Evolutionary conservation across 2,113 vertebrate genomes (phyloP).

Genomic region (Ciconia stormi): DNA sequence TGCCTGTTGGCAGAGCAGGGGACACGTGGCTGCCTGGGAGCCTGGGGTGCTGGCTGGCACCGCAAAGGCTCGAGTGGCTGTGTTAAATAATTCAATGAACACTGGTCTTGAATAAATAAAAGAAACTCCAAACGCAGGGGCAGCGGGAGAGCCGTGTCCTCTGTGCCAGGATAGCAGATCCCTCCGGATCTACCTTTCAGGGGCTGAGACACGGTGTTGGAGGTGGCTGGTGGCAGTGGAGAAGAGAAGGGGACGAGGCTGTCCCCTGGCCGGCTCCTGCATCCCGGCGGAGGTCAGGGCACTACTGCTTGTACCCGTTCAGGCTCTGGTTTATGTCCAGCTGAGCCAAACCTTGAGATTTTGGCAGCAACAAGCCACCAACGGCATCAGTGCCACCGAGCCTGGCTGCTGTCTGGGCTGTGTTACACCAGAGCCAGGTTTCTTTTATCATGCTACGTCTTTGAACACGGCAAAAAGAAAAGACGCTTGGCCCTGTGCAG

Average conservation of each 20-base stretch:
- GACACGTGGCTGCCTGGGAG: not conserved
- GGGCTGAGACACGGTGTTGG: fast-evolving
- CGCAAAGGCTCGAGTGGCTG: not conserved
- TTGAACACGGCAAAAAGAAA: fast-evolving
- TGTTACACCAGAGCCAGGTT: fast-evolving
- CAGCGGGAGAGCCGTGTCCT: fast-evolving
- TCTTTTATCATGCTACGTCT: fast-evolving
- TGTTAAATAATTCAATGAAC: not conserved
- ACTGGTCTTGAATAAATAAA: slow-evolving; percentile 12
- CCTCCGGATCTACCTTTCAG: fast-evolving
- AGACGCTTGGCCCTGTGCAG: fast-evolving
- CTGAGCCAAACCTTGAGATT: not conserved
- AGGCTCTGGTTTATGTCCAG: fast-evolving
- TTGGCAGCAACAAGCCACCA: not conserved
- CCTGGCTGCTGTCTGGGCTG: not conserved
- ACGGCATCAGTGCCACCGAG: fast-evolving
- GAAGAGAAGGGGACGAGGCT: not conserved
- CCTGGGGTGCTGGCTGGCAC: not conserved
- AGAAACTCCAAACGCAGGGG: not conserved
- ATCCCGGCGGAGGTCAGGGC: fast-evolving
- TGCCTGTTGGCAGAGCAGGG: not conserved
- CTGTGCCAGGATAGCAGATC: too few species aligned
- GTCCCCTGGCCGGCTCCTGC: not conserved
- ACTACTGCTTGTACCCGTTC: fast-evolving
- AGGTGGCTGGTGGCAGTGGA: not conserved